Base-by-base conservation (phyloP, 2,888 invertebrate species). In the Stramonita haemastoma region DNA sequence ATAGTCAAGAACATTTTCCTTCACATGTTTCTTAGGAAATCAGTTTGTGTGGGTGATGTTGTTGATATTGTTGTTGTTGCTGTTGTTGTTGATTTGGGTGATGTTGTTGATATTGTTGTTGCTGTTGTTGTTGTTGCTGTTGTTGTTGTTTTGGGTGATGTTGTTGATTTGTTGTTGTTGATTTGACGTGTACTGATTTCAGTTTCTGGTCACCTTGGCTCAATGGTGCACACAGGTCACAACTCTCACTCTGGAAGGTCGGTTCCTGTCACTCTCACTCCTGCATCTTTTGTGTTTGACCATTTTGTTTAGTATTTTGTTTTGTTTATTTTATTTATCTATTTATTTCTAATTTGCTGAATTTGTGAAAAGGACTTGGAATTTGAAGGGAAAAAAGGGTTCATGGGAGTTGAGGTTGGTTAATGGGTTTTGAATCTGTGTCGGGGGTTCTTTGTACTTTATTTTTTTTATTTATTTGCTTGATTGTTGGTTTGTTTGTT, bases 121-220 rank as follows among this genome's bases (percentile, higher is more conserved):
- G n/a, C n/a, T n/a, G 46, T 46, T 46, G 46, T 46, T 46, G 46
- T 46, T 46, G 46, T 46, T n/a, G 46, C 2, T 2, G 46, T 46
- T 46, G 46, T 46, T 46, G 46, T 46, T 46, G 2, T 2, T 46
- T 2, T 46, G 46, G 46, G 46, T 46, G 46, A 46, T 8, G 46
- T 46, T 46, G 46, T 46, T 46, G 46, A 46, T 46, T 46, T 2
- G 46, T 46, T 46, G 46, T 46, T 46, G 46, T 46, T 46, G 46
- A 46, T 46, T 46, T 46, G 36, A n/a, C 32, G 13, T n/a, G 26
- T 73, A n/a, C 29, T 87, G 56, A n/a, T 88, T 70, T 83, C 90
- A 91, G 91, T 91, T 89, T 88, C 79, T 91, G 84, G 83, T 89
- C 85, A 91, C 90, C n/a, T 46, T 91, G 60, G 89, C 91, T 32